These are phyloP conservation scores for Caradrina clavipalpis DNA, from an alignment of 2,888 invertebrate species.

Conservation along the genomic window DNA sequence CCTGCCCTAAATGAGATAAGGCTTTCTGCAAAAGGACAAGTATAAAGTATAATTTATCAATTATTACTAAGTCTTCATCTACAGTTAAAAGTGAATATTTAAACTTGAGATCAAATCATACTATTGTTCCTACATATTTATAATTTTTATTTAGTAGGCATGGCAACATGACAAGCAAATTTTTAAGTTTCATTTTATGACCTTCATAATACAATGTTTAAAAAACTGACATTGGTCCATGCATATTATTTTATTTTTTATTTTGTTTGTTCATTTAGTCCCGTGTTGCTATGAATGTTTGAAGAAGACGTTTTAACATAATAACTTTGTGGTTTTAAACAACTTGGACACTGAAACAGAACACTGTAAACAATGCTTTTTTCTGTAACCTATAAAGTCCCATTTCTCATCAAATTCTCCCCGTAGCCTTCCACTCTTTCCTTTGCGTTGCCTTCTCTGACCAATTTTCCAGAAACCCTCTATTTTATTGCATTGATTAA, in stretches of 20 bases:
- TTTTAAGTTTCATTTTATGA: slow-evolving; percentile 18
- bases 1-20: background rate
- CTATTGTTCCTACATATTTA: background rate
- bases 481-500: too few relatives aligned
- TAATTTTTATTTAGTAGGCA: background rate
- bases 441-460: too few relatives aligned
- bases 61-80: too few relatives aligned
- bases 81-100: too few relatives aligned
- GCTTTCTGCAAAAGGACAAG: background rate
- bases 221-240: background rate
- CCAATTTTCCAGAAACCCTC: too few relatives aligned
- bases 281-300: slow-evolving; percentile 5
- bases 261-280: background rate
- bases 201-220: slow-evolving; percentile 9
- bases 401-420: too few relatives aligned
- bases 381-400: too few relatives aligned
- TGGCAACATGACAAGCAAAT: background rate
- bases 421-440: too few relatives aligned
- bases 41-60: too few relatives aligned
- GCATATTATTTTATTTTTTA: background rate
- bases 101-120: too few relatives aligned
- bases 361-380: too few relatives aligned
- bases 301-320: background rate
- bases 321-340: background rate
- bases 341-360: too few relatives aligned